Evolutionary conservation across 64 coral and sea anemone genomes (phyloP).

Genomic region (Porites lutea): DNA sequence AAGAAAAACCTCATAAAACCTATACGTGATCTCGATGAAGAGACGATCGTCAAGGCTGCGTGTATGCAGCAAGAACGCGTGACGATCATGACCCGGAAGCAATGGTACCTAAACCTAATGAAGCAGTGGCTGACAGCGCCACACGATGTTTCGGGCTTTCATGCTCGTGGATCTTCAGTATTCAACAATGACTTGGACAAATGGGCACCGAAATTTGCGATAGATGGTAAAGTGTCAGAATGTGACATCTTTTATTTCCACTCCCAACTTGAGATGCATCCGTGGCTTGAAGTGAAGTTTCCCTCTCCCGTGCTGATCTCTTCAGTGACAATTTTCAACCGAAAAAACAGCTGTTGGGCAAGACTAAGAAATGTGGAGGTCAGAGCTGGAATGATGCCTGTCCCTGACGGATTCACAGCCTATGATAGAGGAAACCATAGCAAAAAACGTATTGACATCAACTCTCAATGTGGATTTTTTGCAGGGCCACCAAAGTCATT

Average conservation of each 20-base stretch:
- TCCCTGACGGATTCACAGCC: neutral
- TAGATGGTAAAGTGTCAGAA: neutral
- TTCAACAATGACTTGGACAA: neutral
- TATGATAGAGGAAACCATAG: neutral
- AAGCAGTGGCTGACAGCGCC: neutral
- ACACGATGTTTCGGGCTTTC: neutral
- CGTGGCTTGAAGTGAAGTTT: slow-evolving; percentile 15
- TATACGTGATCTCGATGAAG: neutral
- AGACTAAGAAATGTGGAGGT: slow-evolving; percentile 24
- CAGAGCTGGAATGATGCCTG: slow-evolving; percentile 18
- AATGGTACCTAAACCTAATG: neutral
- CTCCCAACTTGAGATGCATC: neutral
- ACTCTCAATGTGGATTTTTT: neutral
- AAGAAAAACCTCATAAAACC: neutral
- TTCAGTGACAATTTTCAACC: neutral
- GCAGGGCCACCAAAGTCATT: neutral
- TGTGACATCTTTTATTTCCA: neutral
- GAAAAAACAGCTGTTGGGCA: neutral
- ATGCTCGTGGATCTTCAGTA: slow-evolving; percentile 15
- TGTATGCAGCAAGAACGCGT: neutral
- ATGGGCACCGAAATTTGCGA: neutral
- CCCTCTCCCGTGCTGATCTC: neutral
- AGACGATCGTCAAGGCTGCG: slow-evolving; percentile 26
- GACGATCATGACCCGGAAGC: neutral
- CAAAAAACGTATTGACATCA: neutral